Base-by-base conservation (phyloP, 2,888 invertebrate species). In the Brenthis ino region DNA sequence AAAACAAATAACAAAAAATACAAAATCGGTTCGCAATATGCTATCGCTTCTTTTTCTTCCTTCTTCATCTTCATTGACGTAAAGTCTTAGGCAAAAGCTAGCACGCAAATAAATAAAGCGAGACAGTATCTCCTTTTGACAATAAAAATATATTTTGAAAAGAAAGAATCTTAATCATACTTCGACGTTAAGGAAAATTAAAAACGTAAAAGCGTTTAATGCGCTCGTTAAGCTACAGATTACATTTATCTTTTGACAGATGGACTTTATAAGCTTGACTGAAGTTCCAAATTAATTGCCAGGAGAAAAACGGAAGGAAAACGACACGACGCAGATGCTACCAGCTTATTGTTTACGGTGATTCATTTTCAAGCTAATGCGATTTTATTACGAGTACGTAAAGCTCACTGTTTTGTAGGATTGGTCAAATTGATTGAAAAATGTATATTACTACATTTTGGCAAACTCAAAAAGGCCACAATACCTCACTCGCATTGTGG, bases 191-290 rank as follows among this genome's bases (percentile, higher is more conserved):
- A 16, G 37, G 37, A 43, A 57, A 37, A 43, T 57, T 33, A 57
- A 57, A 57, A 60, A 33, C 12, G n/a, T 60, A 28, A 12, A 60
- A 50, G 48, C 28, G 8, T 48, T 58, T 50, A 50, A 16, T 33
- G 50, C 2, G 16, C 50, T 60, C 60, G 60, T 60, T 60, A 50
- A 50, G 50, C n/a, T 28, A 50, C 60, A 60, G 33, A 60, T 60
- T 50, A 60, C 60, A 48, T 50, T 60, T 60, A 50, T 60, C 60
- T 50, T 50, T 60, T 60, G 60, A 60, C 60, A 60, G 60, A 60
- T 60, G 60, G 60, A 60, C 48, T 60, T 50, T 33, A 60, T 50
- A 60, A 60, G 50, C 60, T 50, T 33, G n/a, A 60, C 60, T 60
- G 50, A 60, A 60, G 50, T 50, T 60, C 60, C 50, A 50, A 60